phyloP scores from a whole-genome alignment of 2,113 vertebrate genomes.

The Nesospiza acunhae region DNA sequence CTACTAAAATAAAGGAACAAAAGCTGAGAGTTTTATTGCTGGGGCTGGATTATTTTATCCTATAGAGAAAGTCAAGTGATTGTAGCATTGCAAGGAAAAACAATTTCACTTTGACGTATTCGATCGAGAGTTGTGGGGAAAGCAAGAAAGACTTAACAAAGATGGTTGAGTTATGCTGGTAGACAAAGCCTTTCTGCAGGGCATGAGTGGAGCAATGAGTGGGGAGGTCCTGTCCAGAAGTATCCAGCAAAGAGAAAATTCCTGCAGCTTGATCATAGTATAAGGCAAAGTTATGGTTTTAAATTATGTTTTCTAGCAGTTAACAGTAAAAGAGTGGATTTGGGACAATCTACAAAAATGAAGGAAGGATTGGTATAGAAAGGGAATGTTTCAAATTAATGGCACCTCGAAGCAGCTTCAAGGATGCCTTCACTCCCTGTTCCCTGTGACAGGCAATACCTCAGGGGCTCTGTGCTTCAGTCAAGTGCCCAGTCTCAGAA shows the following conservation, averaged over 20 bases:
- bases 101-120: accelerated
- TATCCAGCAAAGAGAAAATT: background rate
- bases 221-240: background rate
- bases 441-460: background rate
- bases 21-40: background rate
- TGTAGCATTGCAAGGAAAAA: background rate
- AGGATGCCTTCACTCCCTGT: background rate
- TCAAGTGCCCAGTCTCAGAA: background rate
- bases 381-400: background rate
- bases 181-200: background rate
- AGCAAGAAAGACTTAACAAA: background rate
- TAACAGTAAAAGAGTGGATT: background rate
- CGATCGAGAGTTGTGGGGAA: background rate
- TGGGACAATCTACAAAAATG: background rate
- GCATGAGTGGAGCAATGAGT: background rate
- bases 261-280: background rate
- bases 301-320: background rate
- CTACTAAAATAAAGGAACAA: background rate
- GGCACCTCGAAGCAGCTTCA: background rate
- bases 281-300: background rate
- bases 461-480: accelerated
- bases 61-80: background rate
- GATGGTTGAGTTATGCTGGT: background rate
- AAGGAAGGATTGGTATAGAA: background rate
- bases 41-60: background rate